Evolutionary conservation across 1,140 invertebrate species (phyloP).

Genomic region (Prorops nasuta): DNA sequence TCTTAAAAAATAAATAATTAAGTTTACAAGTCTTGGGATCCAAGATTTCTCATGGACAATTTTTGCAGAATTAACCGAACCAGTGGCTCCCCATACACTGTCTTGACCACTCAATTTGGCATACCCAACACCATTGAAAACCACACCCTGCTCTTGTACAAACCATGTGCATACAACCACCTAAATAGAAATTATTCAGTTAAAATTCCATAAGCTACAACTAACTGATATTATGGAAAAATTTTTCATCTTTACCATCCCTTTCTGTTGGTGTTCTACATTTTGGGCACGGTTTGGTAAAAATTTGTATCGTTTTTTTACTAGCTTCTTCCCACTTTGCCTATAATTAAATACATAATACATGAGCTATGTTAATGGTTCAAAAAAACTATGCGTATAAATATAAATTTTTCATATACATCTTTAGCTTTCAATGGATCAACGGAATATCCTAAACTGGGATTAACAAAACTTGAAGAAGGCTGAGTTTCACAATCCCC

Average conservation of each 20-base stretch:
- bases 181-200: slow-evolving; percentile 48
- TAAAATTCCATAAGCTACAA: slow-evolving; percentile 7
- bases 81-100: slow-evolving; percentile 87
- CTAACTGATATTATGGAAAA: slow-evolving; percentile 12
- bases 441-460: slow-evolving; percentile 60
- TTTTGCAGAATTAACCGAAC: slow-evolving; percentile 67
- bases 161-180: slow-evolving; percentile 89
- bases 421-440: slow-evolving; percentile 61
- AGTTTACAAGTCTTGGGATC: too few relatives aligned
- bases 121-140: slow-evolving; percentile 88
- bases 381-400: slow-evolving; percentile 7
- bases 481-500: slow-evolving; percentile 64
- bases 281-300: slow-evolving; percentile 85
- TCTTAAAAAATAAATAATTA: too few relatives aligned
- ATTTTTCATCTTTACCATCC: slow-evolving; percentile 60
- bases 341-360: slow-evolving; percentile 45
- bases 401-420: slow-evolving; percentile 44
- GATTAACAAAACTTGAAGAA: slow-evolving; percentile 34
- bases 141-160: slow-evolving; percentile 73
- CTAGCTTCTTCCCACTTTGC: slow-evolving; percentile 78
- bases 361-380: slow-evolving; percentile 8
- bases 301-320: slow-evolving; percentile 72
- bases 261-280: slow-evolving; percentile 84
- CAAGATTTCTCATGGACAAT: too few relatives aligned
- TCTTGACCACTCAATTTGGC: slow-evolving; percentile 79